phyloP scores from a whole-genome alignment of 2,888 invertebrate genomes.

The Listrodromus nycthemerus region DNA sequence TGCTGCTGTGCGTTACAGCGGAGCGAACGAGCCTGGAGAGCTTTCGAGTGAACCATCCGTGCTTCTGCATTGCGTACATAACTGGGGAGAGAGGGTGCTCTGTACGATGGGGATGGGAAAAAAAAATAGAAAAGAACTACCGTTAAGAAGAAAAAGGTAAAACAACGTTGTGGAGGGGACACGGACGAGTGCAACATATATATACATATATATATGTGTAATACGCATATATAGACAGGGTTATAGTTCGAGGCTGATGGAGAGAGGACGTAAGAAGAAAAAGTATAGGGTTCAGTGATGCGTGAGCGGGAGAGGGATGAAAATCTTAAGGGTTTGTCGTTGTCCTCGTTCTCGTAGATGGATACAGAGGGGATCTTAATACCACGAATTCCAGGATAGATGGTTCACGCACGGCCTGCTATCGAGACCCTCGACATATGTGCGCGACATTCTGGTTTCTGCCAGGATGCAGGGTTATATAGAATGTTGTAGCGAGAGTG shows the following conservation, averaged over 20 bases:
- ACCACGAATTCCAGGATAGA: constrained; percentile 73
- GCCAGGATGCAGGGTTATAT: constrained; percentile 5
- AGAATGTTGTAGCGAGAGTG: constrained; percentile 19
- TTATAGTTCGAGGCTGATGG: constrained; percentile 2
- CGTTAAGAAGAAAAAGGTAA: constrained; percentile 14
- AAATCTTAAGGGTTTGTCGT: constrained; percentile 43
- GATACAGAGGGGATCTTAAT: constrained; percentile 69
- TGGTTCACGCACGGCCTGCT: constrained; percentile 75
- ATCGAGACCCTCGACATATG: constrained; percentile 72
- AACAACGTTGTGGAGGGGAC: constrained; percentile 50
- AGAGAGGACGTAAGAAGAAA: constrained; percentile 16
- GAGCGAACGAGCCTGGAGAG: constrained; percentile 39
- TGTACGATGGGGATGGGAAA: constrained; percentile 15
- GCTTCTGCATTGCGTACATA: constrained; percentile 37
- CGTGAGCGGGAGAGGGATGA: constrained; percentile 31
- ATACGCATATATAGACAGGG: background rate
- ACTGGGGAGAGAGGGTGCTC: constrained; percentile 12
- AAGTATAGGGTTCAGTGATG: constrained; percentile 32
- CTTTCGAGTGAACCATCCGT: constrained; percentile 43
- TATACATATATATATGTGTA: constrained; percentile 22
- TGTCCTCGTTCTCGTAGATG: constrained; percentile 31
- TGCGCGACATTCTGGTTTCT: constrained; percentile 64
- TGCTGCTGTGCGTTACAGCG: constrained; percentile 14
- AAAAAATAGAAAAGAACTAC: constrained; percentile 33
- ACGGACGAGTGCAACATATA: constrained; percentile 30